A percentile compares a stretch with the other conserved stretches of the same genome.
phyloP scores from a whole-genome alignment of 1,140 invertebrate genomes.

The Nylanderia fulva region DNA sequence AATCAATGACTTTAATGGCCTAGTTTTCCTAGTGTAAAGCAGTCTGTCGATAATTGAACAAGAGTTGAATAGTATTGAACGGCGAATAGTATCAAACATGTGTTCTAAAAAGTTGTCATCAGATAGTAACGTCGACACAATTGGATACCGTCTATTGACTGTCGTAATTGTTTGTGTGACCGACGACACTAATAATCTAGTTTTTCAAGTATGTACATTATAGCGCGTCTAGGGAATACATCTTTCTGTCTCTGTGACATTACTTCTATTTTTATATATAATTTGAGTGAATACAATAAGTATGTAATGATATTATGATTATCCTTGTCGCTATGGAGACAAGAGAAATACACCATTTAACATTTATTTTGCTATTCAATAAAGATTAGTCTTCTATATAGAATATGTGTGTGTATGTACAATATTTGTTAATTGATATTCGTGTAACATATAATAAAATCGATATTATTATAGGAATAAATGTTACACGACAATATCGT shows the following conservation, averaged over 20 bases:
- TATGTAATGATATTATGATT: not conserved
- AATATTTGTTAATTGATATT: not conserved
- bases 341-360: not conserved
- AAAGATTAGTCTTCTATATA: not conserved
- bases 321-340: not conserved
- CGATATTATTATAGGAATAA: constrained; percentile 12
- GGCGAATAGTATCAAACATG: not conserved
- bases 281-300: not conserved
- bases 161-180: constrained; percentile 4
- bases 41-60: not conserved
- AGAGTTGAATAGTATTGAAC: not conserved
- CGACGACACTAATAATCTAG: not conserved
- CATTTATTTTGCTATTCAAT: constrained; percentile 9
- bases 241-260: not conserved
- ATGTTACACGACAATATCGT: not conserved
- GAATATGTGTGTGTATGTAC: not conserved
- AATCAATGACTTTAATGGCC: not conserved
- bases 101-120: not conserved
- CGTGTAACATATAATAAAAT: not conserved
- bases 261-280: not conserved
- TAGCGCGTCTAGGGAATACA: not conserved
- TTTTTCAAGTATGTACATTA: not conserved
- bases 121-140: constrained; percentile 7
- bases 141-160: not conserved
- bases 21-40: not conserved